Base-by-base conservation (phyloP, 2,888 invertebrate genomes). In the Tribolium freemani region DNA sequence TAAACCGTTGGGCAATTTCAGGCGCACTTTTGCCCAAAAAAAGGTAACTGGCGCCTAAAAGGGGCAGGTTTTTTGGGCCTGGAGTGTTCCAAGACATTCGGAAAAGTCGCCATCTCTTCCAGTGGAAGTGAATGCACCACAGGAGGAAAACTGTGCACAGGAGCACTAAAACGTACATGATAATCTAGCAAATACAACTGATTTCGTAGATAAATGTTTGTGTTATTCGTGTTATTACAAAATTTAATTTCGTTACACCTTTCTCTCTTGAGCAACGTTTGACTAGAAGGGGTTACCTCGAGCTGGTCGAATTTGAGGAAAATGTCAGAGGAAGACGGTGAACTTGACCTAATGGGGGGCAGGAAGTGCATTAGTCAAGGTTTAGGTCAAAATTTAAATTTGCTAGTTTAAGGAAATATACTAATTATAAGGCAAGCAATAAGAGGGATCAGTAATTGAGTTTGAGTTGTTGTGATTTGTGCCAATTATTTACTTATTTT, bases 261-360 rank as follows among this genome's bases (percentile, higher is more conserved):
- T 61, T 61, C 61, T 58, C 30, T 60, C 21, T 63, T 63, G 11
- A 38, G 63, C 51, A 63, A 51, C 16, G 11, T 11, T 1, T 26
- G 5, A 26, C 26, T 26, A 26, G 26, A 26, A 26, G 26, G 16
- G 16, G 16, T 16, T 16, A 16, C 16, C 16, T 16, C 16, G 16
- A n/a, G n/a, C n/a, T n/a, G 16, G 2, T 16, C 16, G 16, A 2
- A n/a, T n/a, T 2, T 16, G 16, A 16, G 1, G 16, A 26, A 26
- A 26, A 26, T 26, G 26, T 26, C 26, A 26, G 3, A 3, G 2
- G 26, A 26, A 26, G 26, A 5, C 26, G 26, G 3, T 26, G 26
- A 26, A 26, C 26, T 26, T 26, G 26, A 26, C 26, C 26, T 3
- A 26, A 3, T 26, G 26, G 26, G 21, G 5, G 0, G 26, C 26